Conservation (phyloP, 2,113 vertebrate species). For the Megaceryle torquata region DNA sequence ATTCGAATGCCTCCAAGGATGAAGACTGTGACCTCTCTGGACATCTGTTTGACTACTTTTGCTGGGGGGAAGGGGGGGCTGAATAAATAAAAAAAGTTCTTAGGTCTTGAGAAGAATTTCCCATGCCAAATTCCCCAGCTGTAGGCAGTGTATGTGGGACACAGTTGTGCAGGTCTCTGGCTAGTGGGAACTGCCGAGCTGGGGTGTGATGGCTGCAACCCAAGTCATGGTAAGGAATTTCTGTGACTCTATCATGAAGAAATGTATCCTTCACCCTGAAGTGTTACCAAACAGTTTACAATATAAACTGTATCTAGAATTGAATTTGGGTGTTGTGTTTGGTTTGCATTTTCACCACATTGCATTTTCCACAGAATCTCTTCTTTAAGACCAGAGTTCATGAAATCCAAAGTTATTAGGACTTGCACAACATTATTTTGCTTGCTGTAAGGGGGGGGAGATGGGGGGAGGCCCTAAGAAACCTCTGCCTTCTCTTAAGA, state of each 20-base stretch:
- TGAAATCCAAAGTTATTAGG: not conserved
- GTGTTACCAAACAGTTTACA: not conserved
- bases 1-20: not conserved
- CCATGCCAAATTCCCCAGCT: not conserved
- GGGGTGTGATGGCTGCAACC: not conserved
- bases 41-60: not conserved
- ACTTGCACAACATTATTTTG: not conserved
- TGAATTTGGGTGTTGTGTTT: not conserved
- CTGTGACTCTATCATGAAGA: not conserved
- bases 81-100: no score
- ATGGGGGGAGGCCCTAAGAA: not conserved
- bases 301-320: not conserved
- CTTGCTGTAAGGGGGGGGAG: not conserved
- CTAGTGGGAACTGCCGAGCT: not conserved
- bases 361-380: not conserved
- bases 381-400: not conserved
- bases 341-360: not conserved
- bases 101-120: not conserved
- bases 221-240: not conserved
- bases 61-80: fast-evolving
- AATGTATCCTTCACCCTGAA: not conserved
- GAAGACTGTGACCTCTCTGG: not conserved
- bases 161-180: not conserved
- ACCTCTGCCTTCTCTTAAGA: not conserved
- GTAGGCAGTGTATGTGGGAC: not conserved